Evolutionary conservation across 1,140 invertebrate genomes (phyloP).

Genomic region (Mylabris phalerata): DNA sequence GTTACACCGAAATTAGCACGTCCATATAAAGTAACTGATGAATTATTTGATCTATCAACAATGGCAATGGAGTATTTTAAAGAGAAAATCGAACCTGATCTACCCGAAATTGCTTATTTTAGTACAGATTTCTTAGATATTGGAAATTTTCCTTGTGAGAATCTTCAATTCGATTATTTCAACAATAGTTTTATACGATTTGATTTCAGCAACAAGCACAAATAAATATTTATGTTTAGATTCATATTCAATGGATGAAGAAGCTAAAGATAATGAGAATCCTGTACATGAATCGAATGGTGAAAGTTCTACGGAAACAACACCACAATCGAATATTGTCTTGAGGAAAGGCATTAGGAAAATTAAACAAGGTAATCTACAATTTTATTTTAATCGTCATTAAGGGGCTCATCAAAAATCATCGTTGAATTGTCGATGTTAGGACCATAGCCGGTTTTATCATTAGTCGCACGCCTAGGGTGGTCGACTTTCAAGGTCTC

Average conservation of each 20-base stretch:
- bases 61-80: constrained; percentile 94
- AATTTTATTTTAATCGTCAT: too few species aligned
- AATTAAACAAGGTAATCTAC: constrained; percentile 62
- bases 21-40: constrained; percentile 83
- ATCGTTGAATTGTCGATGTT: too few species aligned
- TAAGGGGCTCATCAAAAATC: too few species aligned
- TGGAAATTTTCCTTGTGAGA: constrained; percentile 59
- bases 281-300: constrained; percentile 42
- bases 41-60: constrained; percentile 84
- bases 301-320: constrained; percentile 52
- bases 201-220: constrained; percentile 49
- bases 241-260: constrained; percentile 49
- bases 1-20: constrained; percentile 71
- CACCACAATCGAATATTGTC: constrained; percentile 76
- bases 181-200: not conserved
- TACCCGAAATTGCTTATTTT: constrained; percentile 82
- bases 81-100: constrained; percentile 77
- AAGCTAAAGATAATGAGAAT: constrained; percentile 41
- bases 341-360: constrained; percentile 75
- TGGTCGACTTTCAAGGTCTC: too few species aligned
- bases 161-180: constrained; percentile 4
- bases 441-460: too few species aligned
- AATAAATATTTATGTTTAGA: constrained; percentile 59
- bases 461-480: too few species aligned
- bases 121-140: constrained; percentile 73